phyloP scores from a whole-genome alignment of 2,797 vertebrate genomes.

The Sitta carolinensis region DNA sequence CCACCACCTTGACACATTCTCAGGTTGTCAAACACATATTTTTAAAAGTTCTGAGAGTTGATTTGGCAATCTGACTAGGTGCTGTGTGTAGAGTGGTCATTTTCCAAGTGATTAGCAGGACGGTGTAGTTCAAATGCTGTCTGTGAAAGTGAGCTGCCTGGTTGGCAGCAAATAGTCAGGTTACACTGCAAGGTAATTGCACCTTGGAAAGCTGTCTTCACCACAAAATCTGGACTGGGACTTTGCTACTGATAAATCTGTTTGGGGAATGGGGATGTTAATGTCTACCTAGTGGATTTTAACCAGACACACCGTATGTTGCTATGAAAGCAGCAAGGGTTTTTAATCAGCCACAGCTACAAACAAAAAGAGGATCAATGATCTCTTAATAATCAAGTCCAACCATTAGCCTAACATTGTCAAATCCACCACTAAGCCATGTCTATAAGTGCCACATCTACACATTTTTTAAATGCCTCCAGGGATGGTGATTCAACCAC shows the following conservation, averaged over 20 bases:
- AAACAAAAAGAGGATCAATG: background rate
- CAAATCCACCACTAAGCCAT: background rate
- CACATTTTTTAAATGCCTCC: background rate
- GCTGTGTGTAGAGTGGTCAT: background rate
- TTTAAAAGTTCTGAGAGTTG: background rate
- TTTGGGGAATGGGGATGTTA: background rate
- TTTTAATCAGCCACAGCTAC: background rate
- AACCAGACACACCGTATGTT: background rate
- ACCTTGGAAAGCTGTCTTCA: background rate
- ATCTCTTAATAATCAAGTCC: background rate
- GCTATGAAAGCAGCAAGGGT: background rate
- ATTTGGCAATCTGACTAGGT: background rate
- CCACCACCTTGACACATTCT: background rate
- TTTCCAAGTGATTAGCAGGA: background rate
- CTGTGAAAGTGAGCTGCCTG: background rate
- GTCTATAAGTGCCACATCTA: background rate
- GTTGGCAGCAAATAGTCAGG: background rate
- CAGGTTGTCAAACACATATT: background rate
- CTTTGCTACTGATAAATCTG: background rate
- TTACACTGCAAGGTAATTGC: background rate
- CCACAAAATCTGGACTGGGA: background rate
- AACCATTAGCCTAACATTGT: background rate
- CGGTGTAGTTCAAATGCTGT: background rate
- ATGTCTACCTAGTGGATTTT: background rate
- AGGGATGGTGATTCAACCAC: background rate